These are phyloP conservation scores for Polydrusus tereticollis DNA, from an alignment of 2,888 invertebrate genomes.

Conservation along the genomic window DNA sequence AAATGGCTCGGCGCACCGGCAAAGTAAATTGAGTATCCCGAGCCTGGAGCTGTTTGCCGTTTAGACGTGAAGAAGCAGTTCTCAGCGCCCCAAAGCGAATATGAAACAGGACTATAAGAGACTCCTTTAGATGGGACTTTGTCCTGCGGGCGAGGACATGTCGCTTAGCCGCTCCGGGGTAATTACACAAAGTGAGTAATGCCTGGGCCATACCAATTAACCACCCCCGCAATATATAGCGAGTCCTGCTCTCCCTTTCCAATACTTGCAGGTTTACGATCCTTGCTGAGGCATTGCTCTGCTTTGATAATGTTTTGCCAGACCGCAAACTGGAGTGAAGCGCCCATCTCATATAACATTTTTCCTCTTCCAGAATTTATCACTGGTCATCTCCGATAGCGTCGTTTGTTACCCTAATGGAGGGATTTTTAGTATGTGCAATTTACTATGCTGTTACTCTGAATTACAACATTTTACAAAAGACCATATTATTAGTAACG, in stretches of 20 bases:
- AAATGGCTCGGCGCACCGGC: slow-evolving; percentile 37
- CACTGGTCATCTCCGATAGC: slow-evolving; percentile 30
- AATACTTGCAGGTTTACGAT: slow-evolving; percentile 50
- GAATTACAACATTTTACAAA: no score
- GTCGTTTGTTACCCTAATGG: slow-evolving; percentile 33
- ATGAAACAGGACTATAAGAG: slow-evolving; percentile 59
- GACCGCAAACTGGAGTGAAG: slow-evolving; percentile 47
- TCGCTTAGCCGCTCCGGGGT: slow-evolving; percentile 66
- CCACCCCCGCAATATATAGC: slow-evolving; percentile 55
- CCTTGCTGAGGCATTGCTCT: slow-evolving; percentile 48
- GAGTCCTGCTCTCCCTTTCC: slow-evolving; percentile 42
- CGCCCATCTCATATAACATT: slow-evolving; percentile 45
- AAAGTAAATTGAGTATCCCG: slow-evolving; percentile 56
- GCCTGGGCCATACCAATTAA: slow-evolving; percentile 66
- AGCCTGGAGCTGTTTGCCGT: slow-evolving; percentile 56
- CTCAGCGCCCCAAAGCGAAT: slow-evolving; percentile 61
- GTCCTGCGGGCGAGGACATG: slow-evolving; percentile 66
- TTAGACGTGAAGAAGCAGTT: slow-evolving; percentile 60
- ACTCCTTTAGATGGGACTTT: slow-evolving; percentile 45
- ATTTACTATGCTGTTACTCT: not conserved
- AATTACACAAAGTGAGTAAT: slow-evolving; percentile 68
- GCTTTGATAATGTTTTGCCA: slow-evolving; percentile 50
- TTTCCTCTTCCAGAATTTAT: slow-evolving; percentile 42
- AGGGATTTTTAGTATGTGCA: slow-evolving; percentile 23
- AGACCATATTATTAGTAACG: no score